Evolutionary conservation across 1,140 invertebrate species (phyloP).

Genomic region (Arion vulgaris): DNA sequence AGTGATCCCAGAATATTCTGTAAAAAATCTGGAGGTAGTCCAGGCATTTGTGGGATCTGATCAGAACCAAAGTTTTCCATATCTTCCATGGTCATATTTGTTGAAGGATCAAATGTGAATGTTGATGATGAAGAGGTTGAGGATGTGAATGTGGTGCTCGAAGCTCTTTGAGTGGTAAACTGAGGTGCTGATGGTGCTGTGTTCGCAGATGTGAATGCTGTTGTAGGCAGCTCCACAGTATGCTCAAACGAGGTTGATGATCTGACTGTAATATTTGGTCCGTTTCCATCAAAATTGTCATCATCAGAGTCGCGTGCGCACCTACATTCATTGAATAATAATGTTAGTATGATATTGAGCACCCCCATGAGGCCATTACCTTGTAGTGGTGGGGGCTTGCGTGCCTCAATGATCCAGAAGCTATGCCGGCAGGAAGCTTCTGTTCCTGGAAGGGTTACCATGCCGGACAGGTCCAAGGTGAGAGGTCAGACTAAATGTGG

Average conservation of each 20-base stretch:
- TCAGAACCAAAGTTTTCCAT: background rate
- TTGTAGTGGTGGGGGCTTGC: no score
- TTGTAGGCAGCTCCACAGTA: background rate
- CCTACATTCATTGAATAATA: background rate
- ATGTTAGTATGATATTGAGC: no score
- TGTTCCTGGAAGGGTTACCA: no score
- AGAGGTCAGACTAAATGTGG: no score
- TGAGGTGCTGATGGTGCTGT: background rate
- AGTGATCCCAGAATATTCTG: conserved; percentile 36
- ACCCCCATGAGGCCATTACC: no score
- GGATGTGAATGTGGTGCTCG: background rate
- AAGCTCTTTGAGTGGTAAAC: background rate
- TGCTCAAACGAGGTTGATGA: background rate
- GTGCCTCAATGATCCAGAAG: no score
- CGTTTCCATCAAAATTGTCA: background rate
- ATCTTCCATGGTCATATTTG: background rate
- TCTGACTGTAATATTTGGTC: background rate
- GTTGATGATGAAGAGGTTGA: conserved; percentile 9
- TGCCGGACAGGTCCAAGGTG: no score
- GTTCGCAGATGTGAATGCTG: background rate
- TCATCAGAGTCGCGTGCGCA: background rate
- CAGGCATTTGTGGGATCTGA: conserved; percentile 24
- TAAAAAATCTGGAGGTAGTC: conserved; percentile 28
- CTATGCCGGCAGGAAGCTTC: no score
- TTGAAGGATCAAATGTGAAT: conserved; percentile 30